Evolutionary conservation across 2,797 vertebrate genomes (phyloP).

Genomic region (Tokudaia tokunoshimensis): DNA sequence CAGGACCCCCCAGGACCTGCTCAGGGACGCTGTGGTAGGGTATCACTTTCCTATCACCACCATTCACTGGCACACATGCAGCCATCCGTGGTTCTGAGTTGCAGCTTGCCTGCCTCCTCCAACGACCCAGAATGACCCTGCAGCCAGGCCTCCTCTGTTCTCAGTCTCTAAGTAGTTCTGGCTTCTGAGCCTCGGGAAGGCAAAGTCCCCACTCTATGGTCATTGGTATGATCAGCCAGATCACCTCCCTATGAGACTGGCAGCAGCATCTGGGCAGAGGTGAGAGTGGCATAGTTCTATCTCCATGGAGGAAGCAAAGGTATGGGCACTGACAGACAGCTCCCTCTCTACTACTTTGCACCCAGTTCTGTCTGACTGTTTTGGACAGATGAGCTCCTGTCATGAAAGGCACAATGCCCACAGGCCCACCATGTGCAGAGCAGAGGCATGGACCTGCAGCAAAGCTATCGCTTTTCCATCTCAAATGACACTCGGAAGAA

Average conservation of each 20-base stretch:
- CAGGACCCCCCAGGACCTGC: background rate
- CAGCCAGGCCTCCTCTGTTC: background rate
- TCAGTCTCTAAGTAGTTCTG: background rate
- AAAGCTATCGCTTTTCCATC: background rate
- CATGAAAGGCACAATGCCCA: background rate
- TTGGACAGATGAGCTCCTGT: conserved; percentile 9
- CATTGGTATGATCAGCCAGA: background rate
- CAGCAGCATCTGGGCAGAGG: background rate
- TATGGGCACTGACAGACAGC: background rate
- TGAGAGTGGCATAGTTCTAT: background rate
- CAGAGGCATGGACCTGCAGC: background rate
- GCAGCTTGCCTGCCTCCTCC: background rate
- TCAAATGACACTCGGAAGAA: background rate
- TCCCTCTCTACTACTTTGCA: background rate
- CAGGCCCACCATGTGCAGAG: background rate
- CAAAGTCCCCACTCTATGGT: background rate
- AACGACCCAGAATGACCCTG: background rate
- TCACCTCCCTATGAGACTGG: background rate
- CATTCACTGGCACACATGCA: background rate
- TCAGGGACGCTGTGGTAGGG: background rate
- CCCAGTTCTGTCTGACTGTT: background rate
- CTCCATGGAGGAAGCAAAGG: background rate
- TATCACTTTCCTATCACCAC: background rate
- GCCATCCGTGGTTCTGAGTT: background rate
- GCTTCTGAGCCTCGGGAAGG: background rate